Base-by-base conservation (phyloP, 2,888 invertebrate species). In the Prosopocoilus inquinatus region DNA sequence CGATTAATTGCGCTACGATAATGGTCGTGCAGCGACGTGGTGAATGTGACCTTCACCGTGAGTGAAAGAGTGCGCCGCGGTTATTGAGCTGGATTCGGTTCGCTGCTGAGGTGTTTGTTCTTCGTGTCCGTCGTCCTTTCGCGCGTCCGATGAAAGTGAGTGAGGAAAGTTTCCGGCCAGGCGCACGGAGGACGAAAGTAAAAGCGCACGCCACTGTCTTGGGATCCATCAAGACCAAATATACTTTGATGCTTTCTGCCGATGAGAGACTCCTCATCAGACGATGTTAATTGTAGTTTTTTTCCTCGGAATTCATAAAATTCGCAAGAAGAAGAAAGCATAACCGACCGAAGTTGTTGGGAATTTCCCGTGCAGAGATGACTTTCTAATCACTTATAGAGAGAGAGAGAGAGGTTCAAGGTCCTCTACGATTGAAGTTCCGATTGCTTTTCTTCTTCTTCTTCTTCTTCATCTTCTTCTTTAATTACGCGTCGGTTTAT, bases 1-100 rank as follows among this genome's bases (percentile, higher is more conserved):
- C 43, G 47, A 53, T 53, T 53, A 53, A 28, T 28, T 28, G 20
- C 43, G 34, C 53, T 28, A 47, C 20, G 49, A 50, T 50, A 55
- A 50, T 50, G 44, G 44, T 46, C 20, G 44, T 43, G 43, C 36
- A 44, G 49, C 49, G 48, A 54, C 20, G 20, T 28, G 51, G 64
- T 63, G 67, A 67, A 67, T 63, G 66, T 62, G 64, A 64, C 66
- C 67, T 67, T 67, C 67, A 66, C 59, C 64, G 55, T 61, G 55
- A 64, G 63, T 64, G 64, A 67, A 66, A 67, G 65, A 65, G 47
- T 58, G 33, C 20, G 33, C 20, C 20, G 20, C 53, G 53, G 53
- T 53, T 53, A 47, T 53, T 53, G 53, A 33, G 53, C 53, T 35
- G 39, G 53, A 53, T 53, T 53, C 53, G 53, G 47, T 53, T 39